Conservation (phyloP, 1,140 invertebrate genomes). For the Lordiphosa collinella region DNA sequence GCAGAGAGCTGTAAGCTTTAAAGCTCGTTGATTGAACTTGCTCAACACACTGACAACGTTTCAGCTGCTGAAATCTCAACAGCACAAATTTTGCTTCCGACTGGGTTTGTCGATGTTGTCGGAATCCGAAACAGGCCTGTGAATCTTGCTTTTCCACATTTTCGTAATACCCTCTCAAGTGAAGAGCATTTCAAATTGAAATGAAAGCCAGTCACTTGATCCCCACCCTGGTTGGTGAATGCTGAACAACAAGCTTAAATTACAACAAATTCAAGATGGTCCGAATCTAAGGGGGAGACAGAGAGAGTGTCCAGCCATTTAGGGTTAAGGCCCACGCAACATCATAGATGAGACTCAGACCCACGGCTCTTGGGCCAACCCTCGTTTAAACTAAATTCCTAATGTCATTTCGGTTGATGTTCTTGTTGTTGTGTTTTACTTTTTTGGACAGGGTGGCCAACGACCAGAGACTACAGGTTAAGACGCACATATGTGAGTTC, state of each 20-base stretch:
- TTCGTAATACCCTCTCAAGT: background rate
- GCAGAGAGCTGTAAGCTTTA: too few relatives aligned
- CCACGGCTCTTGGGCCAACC: conserved; percentile 31
- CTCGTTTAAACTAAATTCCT: conserved; percentile 57
- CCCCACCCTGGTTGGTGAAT: conserved; percentile 34
- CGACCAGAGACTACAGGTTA: background rate
- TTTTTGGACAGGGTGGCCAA: conserved; percentile 10
- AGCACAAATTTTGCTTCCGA: too few relatives aligned
- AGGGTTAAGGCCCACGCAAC: conserved; percentile 44
- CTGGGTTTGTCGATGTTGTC: too few relatives aligned
- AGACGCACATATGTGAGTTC: conserved; percentile 35
- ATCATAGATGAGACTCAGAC: conserved; percentile 12
- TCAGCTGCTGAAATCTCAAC: too few relatives aligned
- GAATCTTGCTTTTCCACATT: background rate
- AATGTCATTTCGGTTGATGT: conserved; percentile 44
- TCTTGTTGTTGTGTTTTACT: conserved; percentile 20
- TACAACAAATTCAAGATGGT: conserved; percentile 31
- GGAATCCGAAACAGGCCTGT: too few relatives aligned
- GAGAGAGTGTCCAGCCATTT: conserved; percentile 25
- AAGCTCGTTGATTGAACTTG: too few relatives aligned
- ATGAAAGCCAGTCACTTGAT: conserved; percentile 31
- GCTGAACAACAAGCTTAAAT: conserved; percentile 53
- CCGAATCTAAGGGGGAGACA: background rate
- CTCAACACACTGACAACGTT: too few relatives aligned
- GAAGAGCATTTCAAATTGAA: conserved; percentile 30